These are phyloP conservation scores for Euclidia mi DNA, from an alignment of 2,888 invertebrate genomes.

Conservation along the genomic window DNA sequence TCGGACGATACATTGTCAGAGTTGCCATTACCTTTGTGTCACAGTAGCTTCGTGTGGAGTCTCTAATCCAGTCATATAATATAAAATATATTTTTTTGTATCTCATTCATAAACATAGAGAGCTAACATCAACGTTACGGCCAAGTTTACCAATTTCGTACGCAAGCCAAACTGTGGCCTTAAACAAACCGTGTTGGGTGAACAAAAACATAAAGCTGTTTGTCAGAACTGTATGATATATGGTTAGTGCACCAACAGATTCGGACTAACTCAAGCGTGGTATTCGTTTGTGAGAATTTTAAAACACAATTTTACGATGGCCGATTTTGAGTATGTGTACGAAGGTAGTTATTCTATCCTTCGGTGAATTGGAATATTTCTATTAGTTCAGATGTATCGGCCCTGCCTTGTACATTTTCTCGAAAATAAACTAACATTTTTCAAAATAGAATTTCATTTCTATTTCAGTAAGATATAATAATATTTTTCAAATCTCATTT, in stretches of 20 bases:
- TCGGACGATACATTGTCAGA: too few species aligned
- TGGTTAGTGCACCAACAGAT: conserved; percentile 70
- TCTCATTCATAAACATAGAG: too few species aligned
- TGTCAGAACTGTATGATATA: conserved; percentile 81
- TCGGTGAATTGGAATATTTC: not conserved
- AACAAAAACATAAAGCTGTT: conserved; percentile 77
- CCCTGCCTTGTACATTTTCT: too few species aligned
- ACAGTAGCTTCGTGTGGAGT: too few species aligned
- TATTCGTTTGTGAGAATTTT: conserved; percentile 70
- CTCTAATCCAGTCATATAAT: too few species aligned
- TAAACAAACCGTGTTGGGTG: conserved; percentile 62
- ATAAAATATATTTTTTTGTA: too few species aligned
- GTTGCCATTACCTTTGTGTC: too few species aligned
- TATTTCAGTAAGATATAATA: too few species aligned
- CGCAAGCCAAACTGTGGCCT: conserved; percentile 41
- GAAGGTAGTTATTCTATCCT: not conserved
- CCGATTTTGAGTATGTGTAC: conserved; percentile 51
- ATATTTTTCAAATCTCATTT: too few species aligned
- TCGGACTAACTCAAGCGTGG: conserved; percentile 69
- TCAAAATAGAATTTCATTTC: too few species aligned
- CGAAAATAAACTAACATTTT: too few species aligned
- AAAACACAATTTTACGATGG: conserved; percentile 76
- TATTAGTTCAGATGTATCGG: not conserved
- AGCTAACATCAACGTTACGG: conserved; percentile 13
- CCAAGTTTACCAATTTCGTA: conserved; percentile 49